Base-by-base conservation (phyloP, 2,113 vertebrate species). In the Pavo muticus region DNA sequence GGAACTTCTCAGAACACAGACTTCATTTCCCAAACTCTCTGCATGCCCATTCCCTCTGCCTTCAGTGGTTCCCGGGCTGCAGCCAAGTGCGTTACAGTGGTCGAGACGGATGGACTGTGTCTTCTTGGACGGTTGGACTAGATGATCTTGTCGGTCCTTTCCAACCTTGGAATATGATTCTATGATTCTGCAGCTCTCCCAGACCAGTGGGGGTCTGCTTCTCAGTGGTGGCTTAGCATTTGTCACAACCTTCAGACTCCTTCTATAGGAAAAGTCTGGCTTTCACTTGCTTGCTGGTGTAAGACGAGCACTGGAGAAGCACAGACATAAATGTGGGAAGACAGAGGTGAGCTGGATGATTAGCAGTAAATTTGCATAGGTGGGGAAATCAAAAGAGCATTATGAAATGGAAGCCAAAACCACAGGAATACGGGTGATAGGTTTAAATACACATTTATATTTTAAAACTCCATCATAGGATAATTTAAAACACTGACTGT, bases 261-360 rank as follows among this genome's bases (percentile, higher is more conserved):
- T 63, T 25, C 54, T 56, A 3, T 14, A 9, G 37, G 40, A 48
- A 40, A 37, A 47, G 18, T 16, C 54, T 73, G 32, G 45, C 47
- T 50, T 67, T 47, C n/a, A 17, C 16, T 35, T 74, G 42, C 17
- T 23, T 39, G 14, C 17, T 40, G 42, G 19, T 35, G 25, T 68
- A 6, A 4, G 1, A 54, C 29, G 44, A 73, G n/a, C 14, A 3
- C 15, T 32, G 10, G 15, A 1, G 1, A 10, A 57, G 52, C 44
- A 56, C 87, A 27, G 56, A 35, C 17, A 39, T 56, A 19, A 81
- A 23, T 15, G 23, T 15, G n/a, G 32, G 39, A 17, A 54, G n/a
- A 32, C 27, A 60, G 40, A 47, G 54, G 45, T 2, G 24, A 86
- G 63, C 39, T 84, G 64, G 69, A 47, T 45, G 32, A 30, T 47